phyloP scores from a whole-genome alignment of 2,797 vertebrate species.

The Crypturellus tataupa region DNA sequence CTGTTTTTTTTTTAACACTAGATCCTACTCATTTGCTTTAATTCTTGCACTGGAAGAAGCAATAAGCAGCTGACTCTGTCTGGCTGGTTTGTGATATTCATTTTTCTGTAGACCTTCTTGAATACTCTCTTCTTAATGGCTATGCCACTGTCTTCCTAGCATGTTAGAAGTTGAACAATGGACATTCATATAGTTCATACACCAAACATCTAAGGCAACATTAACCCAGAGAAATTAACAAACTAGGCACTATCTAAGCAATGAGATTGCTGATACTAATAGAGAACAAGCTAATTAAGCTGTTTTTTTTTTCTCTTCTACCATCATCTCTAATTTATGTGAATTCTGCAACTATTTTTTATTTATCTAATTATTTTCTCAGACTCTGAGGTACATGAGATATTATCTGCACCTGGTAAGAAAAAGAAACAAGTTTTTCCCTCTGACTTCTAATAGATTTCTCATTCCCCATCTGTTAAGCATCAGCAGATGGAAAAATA shows the following conservation, averaged over 20 bases:
- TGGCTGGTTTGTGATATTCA: not conserved
- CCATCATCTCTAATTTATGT: not conserved
- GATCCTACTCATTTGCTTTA: not conserved
- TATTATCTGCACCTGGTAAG: not conserved
- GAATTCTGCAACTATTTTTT: not conserved
- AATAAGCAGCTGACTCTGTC: not conserved
- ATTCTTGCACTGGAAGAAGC: not conserved
- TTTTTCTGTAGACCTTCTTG: not conserved
- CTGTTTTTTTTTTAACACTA: not conserved
- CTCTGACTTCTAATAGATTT: not conserved
- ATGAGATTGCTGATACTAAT: not conserved
- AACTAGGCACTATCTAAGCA: not conserved
- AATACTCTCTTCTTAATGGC: not conserved
- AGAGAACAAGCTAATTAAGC: not conserved
- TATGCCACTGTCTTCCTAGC: not conserved
- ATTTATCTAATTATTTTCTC: not conserved
- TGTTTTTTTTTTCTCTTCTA: not conserved
- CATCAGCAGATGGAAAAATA: not conserved
- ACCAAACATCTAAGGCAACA: not conserved
- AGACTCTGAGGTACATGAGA: not conserved
- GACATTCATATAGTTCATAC: not conserved
- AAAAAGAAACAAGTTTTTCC: not conserved
- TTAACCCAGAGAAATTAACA: not conserved
- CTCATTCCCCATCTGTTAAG: not conserved
- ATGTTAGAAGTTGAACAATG: not conserved